phyloP scores from a whole-genome alignment of 2,113 vertebrate species.

The Dryoscopus gambensis region DNA sequence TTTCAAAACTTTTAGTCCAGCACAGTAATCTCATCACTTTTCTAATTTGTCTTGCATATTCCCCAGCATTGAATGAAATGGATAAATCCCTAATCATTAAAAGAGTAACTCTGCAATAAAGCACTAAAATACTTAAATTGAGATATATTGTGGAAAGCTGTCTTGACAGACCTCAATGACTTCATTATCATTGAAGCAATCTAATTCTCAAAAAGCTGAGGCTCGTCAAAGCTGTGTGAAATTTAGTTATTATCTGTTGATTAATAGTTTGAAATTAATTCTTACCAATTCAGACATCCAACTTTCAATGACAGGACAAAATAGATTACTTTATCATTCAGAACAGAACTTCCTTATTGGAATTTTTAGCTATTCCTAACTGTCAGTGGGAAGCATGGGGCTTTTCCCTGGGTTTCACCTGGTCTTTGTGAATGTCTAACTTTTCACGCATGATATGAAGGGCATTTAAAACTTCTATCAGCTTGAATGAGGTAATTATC shows the following conservation, averaged over 20 bases:
- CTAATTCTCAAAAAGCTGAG: conserved; percentile 16
- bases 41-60: not conserved
- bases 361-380: not conserved
- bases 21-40: conserved; percentile 4
- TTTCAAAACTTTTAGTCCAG: conserved; percentile 20
- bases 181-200: conserved; percentile 18
- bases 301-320: not conserved
- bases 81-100: not conserved
- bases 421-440: not conserved
- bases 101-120: conserved; percentile 13
- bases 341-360: not conserved
- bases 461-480: not conserved
- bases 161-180: not conserved
- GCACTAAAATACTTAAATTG: not conserved
- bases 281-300: not conserved
- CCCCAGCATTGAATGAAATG: not conserved
- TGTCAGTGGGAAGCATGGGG: not conserved
- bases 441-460: not conserved
- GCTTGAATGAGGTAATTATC: not conserved
- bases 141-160: conserved; percentile 3
- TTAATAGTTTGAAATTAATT: conserved; percentile 22
- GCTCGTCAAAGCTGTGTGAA: not conserved
- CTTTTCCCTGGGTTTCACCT: not conserved
- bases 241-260: conserved; percentile 3
- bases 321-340: not conserved